Evolutionary conservation across 2,797 vertebrate species (phyloP).

Genomic region (Anisognathus igniventris): DNA sequence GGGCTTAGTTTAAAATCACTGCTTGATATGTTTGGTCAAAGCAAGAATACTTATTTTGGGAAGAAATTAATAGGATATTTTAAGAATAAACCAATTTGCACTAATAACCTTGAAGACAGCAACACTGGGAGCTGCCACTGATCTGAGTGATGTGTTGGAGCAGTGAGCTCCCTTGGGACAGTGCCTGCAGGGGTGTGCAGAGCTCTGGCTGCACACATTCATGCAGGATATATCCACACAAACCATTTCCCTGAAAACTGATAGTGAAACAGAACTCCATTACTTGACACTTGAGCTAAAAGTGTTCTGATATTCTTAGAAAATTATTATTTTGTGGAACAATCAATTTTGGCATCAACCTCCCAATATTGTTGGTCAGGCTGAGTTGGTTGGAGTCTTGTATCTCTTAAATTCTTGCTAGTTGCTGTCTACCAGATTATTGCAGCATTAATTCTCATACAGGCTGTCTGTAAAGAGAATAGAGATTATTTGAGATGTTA

Average conservation of each 20-base stretch:
- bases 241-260: not conserved
- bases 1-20: not conserved
- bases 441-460: not conserved
- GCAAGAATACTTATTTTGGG: not conserved
- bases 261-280: not conserved
- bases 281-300: not conserved
- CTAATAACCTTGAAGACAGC: not conserved
- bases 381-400: not conserved
- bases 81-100: not conserved
- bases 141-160: not conserved
- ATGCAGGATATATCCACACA: not conserved
- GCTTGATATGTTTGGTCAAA: not conserved
- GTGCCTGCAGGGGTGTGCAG: not conserved
- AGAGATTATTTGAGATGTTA: constrained; percentile 40
- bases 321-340: not conserved
- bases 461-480: not conserved
- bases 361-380: not conserved
- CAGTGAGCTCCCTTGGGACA: not conserved
- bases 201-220: not conserved
- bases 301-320: not conserved
- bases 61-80: not conserved
- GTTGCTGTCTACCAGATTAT: constrained; percentile 19
- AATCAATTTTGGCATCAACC: not conserved
- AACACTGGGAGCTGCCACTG: not conserved
- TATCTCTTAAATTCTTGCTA: not conserved